Conservation (phyloP, 2,113 vertebrate genomes). For the Elanoides forficatus region DNA sequence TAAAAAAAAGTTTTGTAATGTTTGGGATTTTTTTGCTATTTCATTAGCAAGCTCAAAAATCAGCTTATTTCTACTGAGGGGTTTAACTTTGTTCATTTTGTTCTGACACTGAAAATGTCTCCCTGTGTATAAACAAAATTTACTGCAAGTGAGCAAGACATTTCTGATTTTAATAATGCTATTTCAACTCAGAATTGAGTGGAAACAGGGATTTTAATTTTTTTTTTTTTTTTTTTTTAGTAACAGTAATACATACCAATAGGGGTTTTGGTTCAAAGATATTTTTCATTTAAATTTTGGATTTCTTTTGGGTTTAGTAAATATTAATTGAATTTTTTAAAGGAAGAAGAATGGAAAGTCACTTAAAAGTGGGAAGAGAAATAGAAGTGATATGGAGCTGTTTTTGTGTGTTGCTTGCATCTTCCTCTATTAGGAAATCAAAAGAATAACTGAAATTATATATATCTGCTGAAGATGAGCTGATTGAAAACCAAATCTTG, state of each 20-base stretch:
- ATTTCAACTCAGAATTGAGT: background rate
- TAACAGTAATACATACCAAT: background rate
- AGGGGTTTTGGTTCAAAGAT: background rate
- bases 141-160: background rate
- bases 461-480: background rate
- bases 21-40: background rate
- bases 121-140: background rate
- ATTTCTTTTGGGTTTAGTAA: background rate
- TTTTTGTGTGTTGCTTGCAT: background rate
- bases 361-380: background rate
- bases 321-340: background rate
- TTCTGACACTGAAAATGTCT: background rate
- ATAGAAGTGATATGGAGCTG: background rate
- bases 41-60: background rate
- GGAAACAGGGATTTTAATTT: background rate
- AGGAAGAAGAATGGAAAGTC: fast-evolving
- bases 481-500: background rate
- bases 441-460: background rate
- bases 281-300: background rate
- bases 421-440: background rate
- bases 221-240: too few relatives aligned
- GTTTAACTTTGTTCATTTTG: background rate
- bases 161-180: background rate
- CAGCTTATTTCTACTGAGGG: background rate
- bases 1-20: too few relatives aligned